A percentile compares a stretch with the other conserved stretches of the same genome.
Conservation (phyloP, 2,888 invertebrate genomes). For the Glaucopsyche alexis region DNA sequence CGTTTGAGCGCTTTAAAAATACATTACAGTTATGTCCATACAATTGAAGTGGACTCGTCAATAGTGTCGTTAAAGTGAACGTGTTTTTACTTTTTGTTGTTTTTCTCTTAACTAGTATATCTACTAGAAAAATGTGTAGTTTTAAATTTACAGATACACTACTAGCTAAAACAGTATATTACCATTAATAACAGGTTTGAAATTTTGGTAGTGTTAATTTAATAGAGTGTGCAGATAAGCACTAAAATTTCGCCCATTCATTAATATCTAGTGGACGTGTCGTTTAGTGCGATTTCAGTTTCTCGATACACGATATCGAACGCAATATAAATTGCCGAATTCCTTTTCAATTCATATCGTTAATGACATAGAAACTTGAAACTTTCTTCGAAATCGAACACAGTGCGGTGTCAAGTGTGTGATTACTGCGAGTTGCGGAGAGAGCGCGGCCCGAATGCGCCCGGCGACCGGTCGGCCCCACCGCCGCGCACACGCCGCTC, state of each 20-base stretch:
- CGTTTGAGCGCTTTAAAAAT: constrained; percentile 37
- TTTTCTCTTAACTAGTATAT: neutral
- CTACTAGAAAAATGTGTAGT: neutral
- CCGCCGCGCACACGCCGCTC: constrained; percentile 63
- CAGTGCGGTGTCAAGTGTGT: constrained; percentile 76
- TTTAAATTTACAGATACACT: too few species aligned
- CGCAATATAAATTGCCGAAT: constrained; percentile 2
- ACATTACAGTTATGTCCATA: neutral
- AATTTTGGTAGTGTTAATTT: neutral
- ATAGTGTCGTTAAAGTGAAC: constrained; percentile 10
- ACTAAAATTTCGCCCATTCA: neutral
- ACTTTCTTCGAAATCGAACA: constrained; percentile 72
- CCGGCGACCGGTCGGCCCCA: constrained; percentile 79
- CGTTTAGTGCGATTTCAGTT: neutral
- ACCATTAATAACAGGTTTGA: neutral
- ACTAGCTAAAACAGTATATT: neutral
- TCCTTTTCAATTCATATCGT: constrained; percentile 41
- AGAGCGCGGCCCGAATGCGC: constrained; percentile 77
- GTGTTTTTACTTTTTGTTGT: constrained; percentile 2
- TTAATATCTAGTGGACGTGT: neutral
- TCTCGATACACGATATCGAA: neutral
- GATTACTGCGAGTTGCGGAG: constrained; percentile 71
- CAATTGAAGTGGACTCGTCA: constrained; percentile 11
- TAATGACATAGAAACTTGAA: constrained; percentile 72
- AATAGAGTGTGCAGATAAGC: neutral